A percentile compares a stretch with the other conserved stretches of the same genome.
These are phyloP conservation scores for Smittia sp. DNA, from an alignment of 2,888 invertebrate species.

Conservation along the genomic window DNA sequence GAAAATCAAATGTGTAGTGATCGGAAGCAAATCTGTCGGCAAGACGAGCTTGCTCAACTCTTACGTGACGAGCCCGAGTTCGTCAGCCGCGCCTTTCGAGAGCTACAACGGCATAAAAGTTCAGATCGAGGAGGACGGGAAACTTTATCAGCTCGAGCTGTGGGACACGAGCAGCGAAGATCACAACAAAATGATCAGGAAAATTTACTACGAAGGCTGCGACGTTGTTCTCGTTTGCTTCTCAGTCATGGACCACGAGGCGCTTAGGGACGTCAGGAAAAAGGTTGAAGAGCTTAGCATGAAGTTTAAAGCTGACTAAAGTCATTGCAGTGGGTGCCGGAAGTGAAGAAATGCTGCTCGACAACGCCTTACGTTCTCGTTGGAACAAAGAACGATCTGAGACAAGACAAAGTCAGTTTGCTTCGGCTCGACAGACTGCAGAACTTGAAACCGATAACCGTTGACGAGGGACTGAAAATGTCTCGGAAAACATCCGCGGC, in stretches of 20 bases:
- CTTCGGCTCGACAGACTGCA: constrained; percentile 21
- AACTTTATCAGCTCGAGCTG: background rate
- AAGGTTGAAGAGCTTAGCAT: background rate
- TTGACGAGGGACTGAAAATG: background rate
- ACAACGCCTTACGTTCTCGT: background rate
- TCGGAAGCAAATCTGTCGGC: background rate
- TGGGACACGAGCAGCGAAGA: background rate
- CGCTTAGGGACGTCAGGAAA: background rate
- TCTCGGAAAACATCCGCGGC: background rate
- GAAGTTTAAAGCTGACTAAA: background rate
- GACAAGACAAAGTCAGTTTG: constrained; percentile 17
- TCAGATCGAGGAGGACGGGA: background rate
- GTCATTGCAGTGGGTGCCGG: background rate
- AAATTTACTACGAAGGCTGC: background rate
- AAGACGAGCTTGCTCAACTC: background rate
- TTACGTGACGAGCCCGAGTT: background rate
- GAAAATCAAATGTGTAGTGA: background rate
- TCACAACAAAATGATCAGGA: constrained; percentile 1
- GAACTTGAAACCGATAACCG: constrained; percentile 11
- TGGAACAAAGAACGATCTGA: constrained; percentile 26
- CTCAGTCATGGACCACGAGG: background rate
- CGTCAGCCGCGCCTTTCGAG: background rate
- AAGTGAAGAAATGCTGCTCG: background rate
- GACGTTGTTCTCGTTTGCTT: background rate
- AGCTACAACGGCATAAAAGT: background rate